These are phyloP conservation scores for Andrena bicolor DNA, from an alignment of 2,888 invertebrate species.

Conservation along the genomic window DNA sequence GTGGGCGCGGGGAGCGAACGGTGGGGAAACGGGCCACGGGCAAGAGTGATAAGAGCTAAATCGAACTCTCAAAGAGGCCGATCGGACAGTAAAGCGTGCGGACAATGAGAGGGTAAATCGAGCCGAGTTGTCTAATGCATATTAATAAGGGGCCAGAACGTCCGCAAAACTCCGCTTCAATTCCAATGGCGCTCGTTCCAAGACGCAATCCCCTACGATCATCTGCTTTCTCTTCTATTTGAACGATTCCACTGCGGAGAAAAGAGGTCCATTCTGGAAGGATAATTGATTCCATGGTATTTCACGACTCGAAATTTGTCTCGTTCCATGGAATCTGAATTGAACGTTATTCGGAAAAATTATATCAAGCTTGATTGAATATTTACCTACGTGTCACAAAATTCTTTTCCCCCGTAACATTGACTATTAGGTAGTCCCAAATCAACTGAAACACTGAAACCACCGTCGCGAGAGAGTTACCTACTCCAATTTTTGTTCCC, in stretches of 20 bases:
- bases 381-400: neutral
- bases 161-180: slow-evolving; percentile 67
- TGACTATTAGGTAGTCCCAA: neutral
- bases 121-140: slow-evolving; percentile 78
- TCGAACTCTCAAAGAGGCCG: slow-evolving; percentile 75
- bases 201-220: slow-evolving; percentile 41
- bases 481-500: slow-evolving; percentile 5
- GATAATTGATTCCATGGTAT: slow-evolving; percentile 33
- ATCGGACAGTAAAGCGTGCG: slow-evolving; percentile 74
- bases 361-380: neutral
- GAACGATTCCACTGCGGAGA: slow-evolving; percentile 5
- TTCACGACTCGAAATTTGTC: slow-evolving; percentile 11
- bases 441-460: slow-evolving; percentile 11
- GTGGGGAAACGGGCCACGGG: slow-evolving; percentile 32
- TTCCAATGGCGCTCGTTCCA: slow-evolving; percentile 47
- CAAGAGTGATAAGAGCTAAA: slow-evolving; percentile 69
- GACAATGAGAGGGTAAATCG: slow-evolving; percentile 79
- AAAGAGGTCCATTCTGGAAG: neutral
- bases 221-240: slow-evolving; percentile 33
- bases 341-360: no score
- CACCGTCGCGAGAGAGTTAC: slow-evolving; percentile 9
- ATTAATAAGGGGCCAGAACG: slow-evolving; percentile 75
- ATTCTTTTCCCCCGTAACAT: slow-evolving; percentile 2
- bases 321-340: neutral
- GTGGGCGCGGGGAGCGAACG: slow-evolving; percentile 5